These are phyloP conservation scores for Artemisiospiza belli DNA, from an alignment of 2,113 vertebrate species.

Conservation along the genomic window DNA sequence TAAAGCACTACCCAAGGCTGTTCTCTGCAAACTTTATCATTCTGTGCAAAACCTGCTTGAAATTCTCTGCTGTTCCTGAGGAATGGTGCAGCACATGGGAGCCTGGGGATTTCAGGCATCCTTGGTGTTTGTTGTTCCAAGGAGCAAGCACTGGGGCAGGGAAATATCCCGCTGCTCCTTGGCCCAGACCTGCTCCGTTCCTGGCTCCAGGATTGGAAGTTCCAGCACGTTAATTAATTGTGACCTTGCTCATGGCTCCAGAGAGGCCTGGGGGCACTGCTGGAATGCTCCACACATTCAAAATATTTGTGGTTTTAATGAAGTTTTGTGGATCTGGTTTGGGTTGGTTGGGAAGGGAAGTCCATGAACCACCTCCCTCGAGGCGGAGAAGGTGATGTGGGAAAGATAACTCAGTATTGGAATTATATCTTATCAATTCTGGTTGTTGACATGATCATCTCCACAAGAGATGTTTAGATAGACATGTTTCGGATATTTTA, in stretches of 20 bases:
- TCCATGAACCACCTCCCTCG: rapidly evolving
- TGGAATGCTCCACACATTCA: not conserved
- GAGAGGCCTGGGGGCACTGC: not conserved
- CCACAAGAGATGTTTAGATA: not conserved
- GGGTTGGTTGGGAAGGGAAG: not conserved
- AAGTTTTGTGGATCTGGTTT: not conserved
- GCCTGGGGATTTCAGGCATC: not conserved
- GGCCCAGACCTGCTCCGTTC: not conserved
- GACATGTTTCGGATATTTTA: too few relatives aligned
- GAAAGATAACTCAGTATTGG: not conserved
- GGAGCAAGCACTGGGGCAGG: not conserved
- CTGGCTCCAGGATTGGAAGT: not conserved
- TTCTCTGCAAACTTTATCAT: not conserved
- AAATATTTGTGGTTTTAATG: not conserved
- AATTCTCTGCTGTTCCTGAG: not conserved
- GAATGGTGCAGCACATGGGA: not conserved
- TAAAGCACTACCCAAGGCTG: not conserved
- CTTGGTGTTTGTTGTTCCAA: not conserved
- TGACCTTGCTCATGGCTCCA: not conserved
- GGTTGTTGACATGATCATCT: not conserved
- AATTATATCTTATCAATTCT: not conserved
- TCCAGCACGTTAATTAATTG: not conserved
- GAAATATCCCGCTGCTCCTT: not conserved
- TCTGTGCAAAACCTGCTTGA: not conserved
- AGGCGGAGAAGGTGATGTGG: too few relatives aligned